Evolutionary conservation across 2,113 vertebrate genomes (phyloP).

Genomic region (Silurus meridionalis): DNA sequence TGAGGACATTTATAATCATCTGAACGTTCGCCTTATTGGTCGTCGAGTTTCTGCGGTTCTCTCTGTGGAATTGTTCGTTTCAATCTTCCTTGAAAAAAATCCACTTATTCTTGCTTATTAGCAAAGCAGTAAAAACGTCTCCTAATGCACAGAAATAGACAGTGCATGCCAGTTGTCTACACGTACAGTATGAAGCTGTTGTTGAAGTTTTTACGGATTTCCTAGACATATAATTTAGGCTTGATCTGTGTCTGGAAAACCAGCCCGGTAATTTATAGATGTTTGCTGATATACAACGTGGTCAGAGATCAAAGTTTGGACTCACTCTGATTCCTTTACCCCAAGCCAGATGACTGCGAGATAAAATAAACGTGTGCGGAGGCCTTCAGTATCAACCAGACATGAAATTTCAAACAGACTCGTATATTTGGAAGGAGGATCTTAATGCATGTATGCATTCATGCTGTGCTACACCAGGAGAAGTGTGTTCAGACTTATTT

Average conservation of each 20-base stretch:
- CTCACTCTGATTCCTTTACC: not conserved
- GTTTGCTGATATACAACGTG: constrained; percentile 4
- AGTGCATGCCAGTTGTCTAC: not conserved
- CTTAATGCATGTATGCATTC: not conserved
- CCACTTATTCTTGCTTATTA: not conserved
- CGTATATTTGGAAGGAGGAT: constrained; percentile 19
- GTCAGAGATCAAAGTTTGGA: constrained; percentile 31
- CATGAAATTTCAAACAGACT: constrained; percentile 44
- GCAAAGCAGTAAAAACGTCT: not conserved
- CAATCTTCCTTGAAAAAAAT: not conserved
- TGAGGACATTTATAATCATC: constrained; percentile 9
- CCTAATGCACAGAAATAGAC: not conserved
- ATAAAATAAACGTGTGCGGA: not conserved
- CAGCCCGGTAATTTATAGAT: constrained; percentile 18
- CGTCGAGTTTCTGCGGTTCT: not conserved
- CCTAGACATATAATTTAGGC: constrained; percentile 28
- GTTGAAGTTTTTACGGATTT: not conserved
- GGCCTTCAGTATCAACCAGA: constrained; percentile 34
- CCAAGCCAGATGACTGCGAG: constrained; percentile 25
- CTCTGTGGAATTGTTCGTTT: not conserved
- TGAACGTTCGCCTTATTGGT: not conserved
- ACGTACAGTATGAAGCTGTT: not conserved
- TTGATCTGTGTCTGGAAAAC: constrained; percentile 36
- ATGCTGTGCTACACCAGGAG: not conserved
- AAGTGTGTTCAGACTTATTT: constrained; percentile 10